phyloP scores from a whole-genome alignment of 2,113 vertebrate genomes.

The Leptosomus discolor region DNA sequence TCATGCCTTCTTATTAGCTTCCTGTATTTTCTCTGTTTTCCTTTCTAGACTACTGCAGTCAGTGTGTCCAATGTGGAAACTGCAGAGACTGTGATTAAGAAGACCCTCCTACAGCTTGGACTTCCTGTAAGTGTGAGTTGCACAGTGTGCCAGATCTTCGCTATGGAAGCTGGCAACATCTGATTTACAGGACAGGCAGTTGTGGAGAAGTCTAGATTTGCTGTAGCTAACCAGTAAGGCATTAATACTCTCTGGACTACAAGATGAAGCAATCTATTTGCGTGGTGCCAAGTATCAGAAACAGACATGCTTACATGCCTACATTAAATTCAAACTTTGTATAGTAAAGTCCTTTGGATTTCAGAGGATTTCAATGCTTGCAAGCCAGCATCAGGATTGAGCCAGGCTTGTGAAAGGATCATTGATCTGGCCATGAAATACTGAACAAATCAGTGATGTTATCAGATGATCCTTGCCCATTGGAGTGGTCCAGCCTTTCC shows the following conservation, averaged over 20 bases:
- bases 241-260: not conserved
- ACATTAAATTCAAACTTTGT: not conserved
- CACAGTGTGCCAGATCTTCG: not conserved
- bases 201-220: not conserved
- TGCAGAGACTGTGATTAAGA: slow-evolving; percentile 63
- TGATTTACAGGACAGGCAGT: not conserved
- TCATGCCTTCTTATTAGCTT: not conserved
- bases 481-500: not conserved
- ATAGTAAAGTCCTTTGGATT: not conserved
- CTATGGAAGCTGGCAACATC: not conserved
- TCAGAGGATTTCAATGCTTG: not conserved
- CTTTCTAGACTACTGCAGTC: slow-evolving; percentile 54
- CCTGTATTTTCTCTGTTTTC: not conserved
- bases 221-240: not conserved
- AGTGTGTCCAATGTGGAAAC: slow-evolving; percentile 68
- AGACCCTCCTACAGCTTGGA: slow-evolving; percentile 59
- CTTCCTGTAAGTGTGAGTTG: slow-evolving; percentile 63
- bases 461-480: not conserved
- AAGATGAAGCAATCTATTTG: not conserved
- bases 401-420: not conserved
- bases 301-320: not conserved
- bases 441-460: not conserved
- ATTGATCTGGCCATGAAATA: not conserved
- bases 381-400: not conserved
- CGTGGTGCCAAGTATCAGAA: not conserved